phyloP scores from a whole-genome alignment of 2,797 vertebrate genomes.

The Cyclopterus lumpus region DNA sequence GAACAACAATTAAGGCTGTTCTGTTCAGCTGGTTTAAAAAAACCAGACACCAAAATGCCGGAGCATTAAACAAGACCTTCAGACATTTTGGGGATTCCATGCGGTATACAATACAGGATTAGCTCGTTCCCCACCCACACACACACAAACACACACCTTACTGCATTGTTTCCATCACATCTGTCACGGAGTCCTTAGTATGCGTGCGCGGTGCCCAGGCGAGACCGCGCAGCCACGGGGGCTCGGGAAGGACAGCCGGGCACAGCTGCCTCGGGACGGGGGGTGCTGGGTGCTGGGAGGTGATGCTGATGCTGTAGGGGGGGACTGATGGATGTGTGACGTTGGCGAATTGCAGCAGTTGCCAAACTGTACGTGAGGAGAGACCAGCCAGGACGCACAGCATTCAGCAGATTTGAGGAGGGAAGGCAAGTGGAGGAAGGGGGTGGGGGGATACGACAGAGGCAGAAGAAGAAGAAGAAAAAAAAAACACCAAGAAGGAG shows the following conservation, averaged over 20 bases:
- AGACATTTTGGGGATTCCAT: too few species aligned
- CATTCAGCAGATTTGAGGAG: slow-evolving; percentile 71
- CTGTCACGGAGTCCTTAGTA: slow-evolving; percentile 23
- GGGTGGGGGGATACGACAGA: slow-evolving; percentile 37
- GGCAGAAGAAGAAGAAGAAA: neutral
- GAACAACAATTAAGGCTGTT: neutral
- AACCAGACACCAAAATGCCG: too few species aligned
- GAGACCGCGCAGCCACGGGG: slow-evolving; percentile 3
- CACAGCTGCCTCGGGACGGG: slow-evolving; percentile 17
- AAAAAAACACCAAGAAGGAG: slow-evolving; percentile 30
- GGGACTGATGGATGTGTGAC: slow-evolving; percentile 61
- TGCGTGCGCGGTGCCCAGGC: slow-evolving; percentile 2
- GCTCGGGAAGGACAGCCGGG: slow-evolving; percentile 3
- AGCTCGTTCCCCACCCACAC: neutral
- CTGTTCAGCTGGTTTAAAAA: neutral
- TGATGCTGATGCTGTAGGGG: slow-evolving; percentile 10
- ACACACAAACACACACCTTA: neutral
- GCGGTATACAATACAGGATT: neutral
- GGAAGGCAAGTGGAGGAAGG: slow-evolving; percentile 52
- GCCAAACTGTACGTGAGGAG: slow-evolving; percentile 65
- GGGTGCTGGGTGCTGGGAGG: slow-evolving; percentile 28
- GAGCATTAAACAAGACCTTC: too few species aligned
- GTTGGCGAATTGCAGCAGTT: slow-evolving; percentile 81
- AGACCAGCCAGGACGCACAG: slow-evolving; percentile 65
- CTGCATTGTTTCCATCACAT: slow-evolving; percentile 14